A percentile compares a stretch with the other conserved stretches of the same genome.
phyloP scores from a whole-genome alignment of 2,113 vertebrate genomes.

The Otis tarda region DNA sequence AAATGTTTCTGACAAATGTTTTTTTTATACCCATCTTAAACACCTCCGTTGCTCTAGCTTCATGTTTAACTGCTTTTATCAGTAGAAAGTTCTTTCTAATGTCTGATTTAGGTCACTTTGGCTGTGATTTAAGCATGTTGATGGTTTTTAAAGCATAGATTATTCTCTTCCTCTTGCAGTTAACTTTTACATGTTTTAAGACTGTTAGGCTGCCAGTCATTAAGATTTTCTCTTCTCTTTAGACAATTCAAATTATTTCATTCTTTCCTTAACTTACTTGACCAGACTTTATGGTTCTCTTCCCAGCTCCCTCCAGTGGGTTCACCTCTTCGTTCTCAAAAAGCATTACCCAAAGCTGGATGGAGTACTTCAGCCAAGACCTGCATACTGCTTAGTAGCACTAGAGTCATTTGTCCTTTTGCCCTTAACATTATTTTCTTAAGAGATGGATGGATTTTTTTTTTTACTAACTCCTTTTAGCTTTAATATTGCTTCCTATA shows the following conservation, averaged over 20 bases:
- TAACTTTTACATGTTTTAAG: neutral
- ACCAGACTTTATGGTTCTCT: neutral
- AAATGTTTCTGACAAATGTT: neutral
- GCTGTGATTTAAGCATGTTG: neutral
- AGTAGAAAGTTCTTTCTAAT: neutral
- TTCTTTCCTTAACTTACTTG: neutral
- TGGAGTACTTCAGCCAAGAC: neutral
- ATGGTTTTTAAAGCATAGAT: neutral
- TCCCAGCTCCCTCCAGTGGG: neutral
- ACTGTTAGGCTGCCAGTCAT: neutral
- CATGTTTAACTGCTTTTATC: neutral
- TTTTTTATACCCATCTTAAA: neutral
- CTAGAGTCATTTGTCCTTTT: neutral
- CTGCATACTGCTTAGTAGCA: neutral
- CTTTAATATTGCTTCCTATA: neutral
- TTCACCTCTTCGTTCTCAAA: neutral
- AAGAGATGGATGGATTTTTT: neutral
- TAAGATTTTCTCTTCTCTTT: neutral
- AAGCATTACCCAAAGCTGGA: neutral
- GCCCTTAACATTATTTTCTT: neutral
- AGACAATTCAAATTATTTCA: neutral
- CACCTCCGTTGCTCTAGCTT: neutral
- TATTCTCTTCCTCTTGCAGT: neutral
- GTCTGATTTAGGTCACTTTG: neutral
- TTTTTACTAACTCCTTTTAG: neutral